Conservation (phyloP, 37 sponge, comb jelly and placozoan genomes). For the Eunapius fragilis region DNA sequence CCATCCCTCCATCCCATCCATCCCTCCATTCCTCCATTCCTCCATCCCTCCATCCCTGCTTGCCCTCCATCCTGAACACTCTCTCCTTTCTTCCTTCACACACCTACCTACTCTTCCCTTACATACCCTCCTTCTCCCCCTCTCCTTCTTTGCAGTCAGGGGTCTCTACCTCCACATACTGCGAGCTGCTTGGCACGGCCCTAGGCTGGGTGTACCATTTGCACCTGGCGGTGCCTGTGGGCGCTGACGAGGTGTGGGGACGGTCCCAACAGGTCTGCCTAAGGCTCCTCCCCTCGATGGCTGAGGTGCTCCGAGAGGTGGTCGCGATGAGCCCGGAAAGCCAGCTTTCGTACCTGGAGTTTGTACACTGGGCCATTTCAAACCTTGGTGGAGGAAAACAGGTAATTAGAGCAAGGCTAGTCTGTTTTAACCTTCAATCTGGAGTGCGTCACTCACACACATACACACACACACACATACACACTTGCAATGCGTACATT, state of each 20-base stretch:
- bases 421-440: no score
- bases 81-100: neutral
- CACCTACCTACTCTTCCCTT: neutral
- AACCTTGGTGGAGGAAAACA: neutral
- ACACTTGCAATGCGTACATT: neutral
- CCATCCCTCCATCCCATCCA: neutral
- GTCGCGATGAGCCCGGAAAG: neutral
- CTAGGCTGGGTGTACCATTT: slow-evolving; percentile 25
- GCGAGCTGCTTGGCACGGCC: neutral
- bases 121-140: neutral
- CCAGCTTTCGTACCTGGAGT: slow-evolving; percentile 17
- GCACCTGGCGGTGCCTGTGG: slow-evolving; percentile 1
- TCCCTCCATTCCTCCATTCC: neutral
- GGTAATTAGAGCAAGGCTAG: neutral
- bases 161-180: neutral
- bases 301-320: slow-evolving; percentile 9
- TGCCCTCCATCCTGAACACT: neutral
- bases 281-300: slow-evolving; percentile 15
- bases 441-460: slow-evolving; percentile 15
- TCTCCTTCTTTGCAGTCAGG: neutral
- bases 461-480: neutral
- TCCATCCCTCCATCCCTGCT: neutral
- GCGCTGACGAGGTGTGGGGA: neutral
- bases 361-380: slow-evolving; percentile 6
- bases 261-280: neutral